A percentile compares a stretch with the other conserved stretches of the same genome.
Conservation (phyloP, 2,113 vertebrate species). For the Catharus bicknelli region DNA sequence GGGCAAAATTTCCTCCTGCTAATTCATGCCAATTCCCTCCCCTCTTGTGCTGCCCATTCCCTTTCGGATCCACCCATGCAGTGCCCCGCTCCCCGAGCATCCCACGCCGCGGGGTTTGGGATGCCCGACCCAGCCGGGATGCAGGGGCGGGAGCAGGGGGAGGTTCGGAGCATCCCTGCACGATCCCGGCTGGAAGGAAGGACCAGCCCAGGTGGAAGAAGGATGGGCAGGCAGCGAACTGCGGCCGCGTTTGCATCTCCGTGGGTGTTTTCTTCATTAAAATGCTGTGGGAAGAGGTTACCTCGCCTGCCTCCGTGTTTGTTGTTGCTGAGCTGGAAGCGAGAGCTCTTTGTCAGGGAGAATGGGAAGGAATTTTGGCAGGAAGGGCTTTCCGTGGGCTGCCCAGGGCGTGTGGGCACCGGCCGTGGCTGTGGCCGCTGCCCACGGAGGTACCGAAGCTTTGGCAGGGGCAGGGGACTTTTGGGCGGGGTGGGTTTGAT, state of each 20-base stretch:
- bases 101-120: fast-evolving
- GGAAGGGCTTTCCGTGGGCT: background rate
- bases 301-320: background rate
- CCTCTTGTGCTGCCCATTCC: background rate
- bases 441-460: fast-evolving
- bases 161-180: background rate
- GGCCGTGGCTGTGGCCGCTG: fast-evolving
- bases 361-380: background rate
- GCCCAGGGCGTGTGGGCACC: fast-evolving
- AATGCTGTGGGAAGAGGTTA: constrained; percentile 36
- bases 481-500: fast-evolving
- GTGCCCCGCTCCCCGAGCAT: background rate
- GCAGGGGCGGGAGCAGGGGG: fast-evolving
- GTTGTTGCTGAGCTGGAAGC: background rate
- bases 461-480: background rate
- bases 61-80: fast-evolving
- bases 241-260: background rate
- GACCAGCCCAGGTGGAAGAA: background rate
- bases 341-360: background rate
- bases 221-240: background rate
- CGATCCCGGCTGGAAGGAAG: background rate
- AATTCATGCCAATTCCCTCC: background rate
- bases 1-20: background rate
- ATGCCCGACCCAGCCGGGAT: fast-evolving
- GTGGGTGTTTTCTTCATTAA: constrained; percentile 39